Conservation (phyloP, 53 echinoderm and acorn worm species). For the Antedon mediterranea region DNA sequence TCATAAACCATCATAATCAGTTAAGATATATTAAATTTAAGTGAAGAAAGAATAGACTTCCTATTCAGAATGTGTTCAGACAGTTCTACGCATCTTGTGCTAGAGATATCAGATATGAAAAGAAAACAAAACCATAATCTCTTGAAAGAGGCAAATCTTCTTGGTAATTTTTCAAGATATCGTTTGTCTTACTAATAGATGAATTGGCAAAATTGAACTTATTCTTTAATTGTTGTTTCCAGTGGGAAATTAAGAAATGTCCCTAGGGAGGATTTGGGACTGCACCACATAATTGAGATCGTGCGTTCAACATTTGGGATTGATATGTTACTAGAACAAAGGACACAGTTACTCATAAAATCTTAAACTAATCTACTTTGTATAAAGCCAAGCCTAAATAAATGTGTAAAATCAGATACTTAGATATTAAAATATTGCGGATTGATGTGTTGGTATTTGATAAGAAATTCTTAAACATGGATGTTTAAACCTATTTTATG, state of each 20-base stretch:
- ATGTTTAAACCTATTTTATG: no score
- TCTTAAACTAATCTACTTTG: not conserved
- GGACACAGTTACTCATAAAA: not conserved
- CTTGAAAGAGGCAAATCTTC: not conserved
- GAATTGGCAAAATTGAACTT: not conserved
- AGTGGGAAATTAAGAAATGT: not conserved
- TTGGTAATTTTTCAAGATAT: not conserved
- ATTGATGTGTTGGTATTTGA: no score
- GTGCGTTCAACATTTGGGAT: slow-evolving; percentile 1
- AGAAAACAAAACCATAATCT: not conserved
- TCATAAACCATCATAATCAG: not conserved
- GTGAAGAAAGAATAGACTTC: not conserved
- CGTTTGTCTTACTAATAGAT: slow-evolving; percentile 1
- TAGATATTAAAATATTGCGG: no score
- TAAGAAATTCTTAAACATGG: no score
- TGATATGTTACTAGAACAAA: not conserved
- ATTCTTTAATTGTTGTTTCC: not conserved
- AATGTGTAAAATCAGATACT: not conserved
- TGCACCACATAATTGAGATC: not conserved
- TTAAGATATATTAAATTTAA: not conserved
- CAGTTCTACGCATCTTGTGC: not conserved
- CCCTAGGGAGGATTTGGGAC: not conserved
- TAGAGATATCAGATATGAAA: not conserved
- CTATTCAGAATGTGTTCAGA: not conserved
- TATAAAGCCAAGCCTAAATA: not conserved